Evolutionary conservation across 1,140 invertebrate species (phyloP), one percentile per base, ranked within the genome.

Genomic region (Nomia melanderi): DNA sequence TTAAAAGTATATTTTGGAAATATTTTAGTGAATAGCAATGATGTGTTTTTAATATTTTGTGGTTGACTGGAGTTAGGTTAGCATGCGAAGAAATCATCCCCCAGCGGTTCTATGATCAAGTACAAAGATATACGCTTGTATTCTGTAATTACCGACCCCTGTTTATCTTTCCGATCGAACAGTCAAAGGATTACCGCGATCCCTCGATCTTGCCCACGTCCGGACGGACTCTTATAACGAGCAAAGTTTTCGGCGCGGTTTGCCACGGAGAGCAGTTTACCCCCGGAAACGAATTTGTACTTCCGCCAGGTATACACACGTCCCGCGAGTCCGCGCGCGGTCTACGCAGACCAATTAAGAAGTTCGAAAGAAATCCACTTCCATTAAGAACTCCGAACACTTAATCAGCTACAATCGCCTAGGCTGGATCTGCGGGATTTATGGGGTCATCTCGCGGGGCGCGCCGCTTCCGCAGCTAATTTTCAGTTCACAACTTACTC

Each of bases 141-240:
- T n/a, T n/a, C n/a, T n/a, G n/a, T n/a, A n/a, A 11, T 27, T 27
- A 12, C 20, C 1, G 11, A 56, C 2, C 9, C 2, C 54, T 33
- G 17, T 31, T 33, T 6, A 23, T 0, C 5, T 1, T 8, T 41
- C 17, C n/a, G 44, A 29, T n/a, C 14, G 57, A 50, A 36, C 63
- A 63, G 41, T 72, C 70, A 50, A 33, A 14, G 41, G 41, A 63
- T 50, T 63, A 50, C 25, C 23, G 9, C 31, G 23, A 50, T 62
- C 33, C 41, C 70, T 41, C 53, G 5, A 69, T 69, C 66, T 53
- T 63, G n/a, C 29, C 70, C 31, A 63, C 62, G 63, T 72, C 57
- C 70, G 17, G 20, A 53, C 25, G n/a, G 70, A 53, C 31, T 63
- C 59, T 72, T 63, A 50, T 63, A 72, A 72, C 70, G 70, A 72